Evolutionary conservation across 2,797 vertebrate species (phyloP).

Genomic region (Bryconaethiops microstoma): DNA sequence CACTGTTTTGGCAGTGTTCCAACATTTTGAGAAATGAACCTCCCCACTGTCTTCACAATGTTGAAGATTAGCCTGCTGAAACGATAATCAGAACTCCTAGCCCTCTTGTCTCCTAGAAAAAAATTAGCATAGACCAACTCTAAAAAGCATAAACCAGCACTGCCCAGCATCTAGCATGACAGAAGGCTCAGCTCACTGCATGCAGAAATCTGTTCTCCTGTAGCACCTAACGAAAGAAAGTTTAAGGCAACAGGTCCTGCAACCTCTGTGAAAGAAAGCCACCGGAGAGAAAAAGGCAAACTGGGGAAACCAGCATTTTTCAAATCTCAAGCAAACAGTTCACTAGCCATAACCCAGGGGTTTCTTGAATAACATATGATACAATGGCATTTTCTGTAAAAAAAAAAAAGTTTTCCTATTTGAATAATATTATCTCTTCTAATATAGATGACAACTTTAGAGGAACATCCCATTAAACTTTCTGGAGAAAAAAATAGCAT

Average conservation of each 20-base stretch:
- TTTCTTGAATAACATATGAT: too few relatives aligned
- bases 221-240: conserved; percentile 22
- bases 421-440: too few relatives aligned
- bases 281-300: background rate
- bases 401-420: too few relatives aligned
- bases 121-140: background rate
- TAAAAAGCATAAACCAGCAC: background rate
- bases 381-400: too few relatives aligned
- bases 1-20: background rate
- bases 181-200: conserved; percentile 21
- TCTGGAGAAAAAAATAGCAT: too few relatives aligned
- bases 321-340: background rate
- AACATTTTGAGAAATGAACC: background rate
- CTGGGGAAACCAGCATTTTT: conserved; percentile 12
- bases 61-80: background rate
- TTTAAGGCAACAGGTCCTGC: background rate
- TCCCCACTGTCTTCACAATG: background rate
- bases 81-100: background rate
- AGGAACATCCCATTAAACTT: background rate
- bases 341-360: background rate
- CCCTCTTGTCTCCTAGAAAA: background rate
- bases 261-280: background rate
- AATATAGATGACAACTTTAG: too few relatives aligned
- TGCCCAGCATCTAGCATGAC: conserved; percentile 11
- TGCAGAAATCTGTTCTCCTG: conserved; percentile 25